Percentiles rank a stretch among this genome's conserved stretches.
phyloP scores from a whole-genome alignment of 2,888 invertebrate species.

The Aromia moschata region DNA sequence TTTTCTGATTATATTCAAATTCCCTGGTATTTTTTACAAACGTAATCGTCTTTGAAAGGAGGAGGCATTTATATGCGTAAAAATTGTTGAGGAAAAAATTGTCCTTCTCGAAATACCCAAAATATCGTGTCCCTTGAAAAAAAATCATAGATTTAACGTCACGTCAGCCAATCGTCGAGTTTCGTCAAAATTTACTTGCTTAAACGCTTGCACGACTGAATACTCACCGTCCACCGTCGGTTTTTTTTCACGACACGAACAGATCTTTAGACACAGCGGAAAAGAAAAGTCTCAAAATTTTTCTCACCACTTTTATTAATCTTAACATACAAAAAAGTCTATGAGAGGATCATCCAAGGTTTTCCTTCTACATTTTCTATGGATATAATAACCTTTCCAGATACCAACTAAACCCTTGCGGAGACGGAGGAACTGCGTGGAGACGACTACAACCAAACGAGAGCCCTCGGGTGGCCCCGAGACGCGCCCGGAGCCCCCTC shows the following conservation, averaged over 20 bases:
- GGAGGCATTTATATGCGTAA: too few relatives aligned
- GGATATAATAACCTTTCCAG: constrained; percentile 85
- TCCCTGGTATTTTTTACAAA: too few relatives aligned
- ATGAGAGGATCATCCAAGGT: constrained; percentile 35
- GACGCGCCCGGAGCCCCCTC: constrained; percentile 30
- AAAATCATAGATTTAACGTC: too few relatives aligned
- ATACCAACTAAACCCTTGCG: constrained; percentile 80
- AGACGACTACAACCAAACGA: constrained; percentile 44
- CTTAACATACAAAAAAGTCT: constrained; percentile 50
- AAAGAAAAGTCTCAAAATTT: constrained; percentile 47
- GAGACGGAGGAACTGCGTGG: constrained; percentile 70
- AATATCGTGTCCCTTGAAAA: too few relatives aligned
- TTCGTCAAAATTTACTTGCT: too few relatives aligned
- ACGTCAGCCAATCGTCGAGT: too few relatives aligned
- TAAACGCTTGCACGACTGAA: too few relatives aligned
- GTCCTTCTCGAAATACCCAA: too few relatives aligned
- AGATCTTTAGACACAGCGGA: constrained; percentile 37
- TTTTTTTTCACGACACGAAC: constrained; percentile 14
- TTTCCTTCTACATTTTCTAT: constrained; percentile 76
- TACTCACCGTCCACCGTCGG: constrained; percentile 8
- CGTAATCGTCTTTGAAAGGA: too few relatives aligned
- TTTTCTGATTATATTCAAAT: too few relatives aligned
- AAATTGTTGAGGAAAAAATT: too few relatives aligned
- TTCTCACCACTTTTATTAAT: constrained; percentile 57
- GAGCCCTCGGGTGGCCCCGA: constrained; percentile 35